Evolutionary conservation across 2,888 invertebrate species (phyloP).

Genomic region (Drosophila conformis): DNA sequence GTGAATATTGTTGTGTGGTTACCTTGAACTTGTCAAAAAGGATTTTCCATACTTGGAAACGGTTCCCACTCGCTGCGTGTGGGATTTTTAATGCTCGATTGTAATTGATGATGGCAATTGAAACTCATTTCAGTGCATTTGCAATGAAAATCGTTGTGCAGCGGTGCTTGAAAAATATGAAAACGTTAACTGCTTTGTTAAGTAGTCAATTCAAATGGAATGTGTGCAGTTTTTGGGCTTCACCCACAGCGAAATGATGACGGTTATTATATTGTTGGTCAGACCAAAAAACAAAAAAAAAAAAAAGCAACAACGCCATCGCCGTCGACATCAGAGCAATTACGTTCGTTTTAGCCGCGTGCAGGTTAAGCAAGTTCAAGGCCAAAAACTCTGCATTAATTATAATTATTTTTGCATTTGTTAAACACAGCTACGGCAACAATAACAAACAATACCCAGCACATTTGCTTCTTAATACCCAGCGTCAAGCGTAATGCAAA

Average conservation of each 20-base stretch:
- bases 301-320: conserved; percentile 35
- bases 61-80: conserved; percentile 19
- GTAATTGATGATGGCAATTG: conserved; percentile 57
- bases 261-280: conserved; percentile 45
- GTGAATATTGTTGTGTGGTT: background rate
- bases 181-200: conserved; percentile 43
- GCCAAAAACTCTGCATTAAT: conserved; percentile 79
- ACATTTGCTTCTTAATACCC: conserved; percentile 61
- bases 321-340: conserved; percentile 42
- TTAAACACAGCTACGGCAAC: conserved; percentile 57
- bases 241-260: conserved; percentile 61
- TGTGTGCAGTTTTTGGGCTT: conserved; percentile 62
- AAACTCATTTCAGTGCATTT: conserved; percentile 56
- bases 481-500: conserved; percentile 65
- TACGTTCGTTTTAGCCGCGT: conserved; percentile 64
- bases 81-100: conserved; percentile 30
- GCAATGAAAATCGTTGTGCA: conserved; percentile 60
- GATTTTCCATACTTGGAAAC: conserved; percentile 25
- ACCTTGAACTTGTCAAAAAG: conserved; percentile 38
- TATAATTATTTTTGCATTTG: conserved; percentile 80
- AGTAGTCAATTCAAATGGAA: conserved; percentile 45
- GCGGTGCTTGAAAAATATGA: conserved; percentile 64
- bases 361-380: conserved; percentile 80
- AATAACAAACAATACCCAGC: conserved; percentile 43
- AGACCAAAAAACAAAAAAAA: conserved; percentile 29